These are phyloP conservation scores for Ameiurus melas DNA, from an alignment of 2,113 vertebrate species.

Conservation along the genomic window DNA sequence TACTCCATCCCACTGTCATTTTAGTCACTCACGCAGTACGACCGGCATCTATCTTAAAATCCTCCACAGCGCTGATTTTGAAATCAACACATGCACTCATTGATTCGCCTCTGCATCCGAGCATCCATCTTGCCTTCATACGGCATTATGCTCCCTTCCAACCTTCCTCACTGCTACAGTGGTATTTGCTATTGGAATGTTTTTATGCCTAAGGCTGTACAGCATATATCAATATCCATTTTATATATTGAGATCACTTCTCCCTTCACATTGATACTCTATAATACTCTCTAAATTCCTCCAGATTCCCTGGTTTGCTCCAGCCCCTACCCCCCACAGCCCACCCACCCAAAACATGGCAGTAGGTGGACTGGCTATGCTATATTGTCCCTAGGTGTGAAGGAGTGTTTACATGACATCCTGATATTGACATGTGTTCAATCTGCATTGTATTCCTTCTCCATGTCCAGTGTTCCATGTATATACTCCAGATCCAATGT, in stretches of 20 bases:
- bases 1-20: constrained; percentile 18
- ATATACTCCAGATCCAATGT: background rate
- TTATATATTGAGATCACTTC: background rate
- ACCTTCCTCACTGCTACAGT: background rate
- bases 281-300: background rate
- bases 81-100: background rate
- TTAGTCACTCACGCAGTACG: constrained; percentile 12
- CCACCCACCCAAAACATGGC: background rate
- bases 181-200: background rate
- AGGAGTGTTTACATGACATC: background rate
- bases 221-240: background rate
- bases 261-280: background rate
- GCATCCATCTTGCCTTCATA: background rate
- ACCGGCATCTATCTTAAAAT: constrained; percentile 33
- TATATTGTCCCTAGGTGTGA: background rate
- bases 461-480: background rate
- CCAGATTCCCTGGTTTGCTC: background rate
- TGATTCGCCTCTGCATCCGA: background rate
- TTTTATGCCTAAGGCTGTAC: too few relatives aligned
- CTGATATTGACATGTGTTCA: background rate
- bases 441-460: background rate
- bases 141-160: background rate
- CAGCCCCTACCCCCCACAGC: too few relatives aligned
- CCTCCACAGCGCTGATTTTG: background rate
- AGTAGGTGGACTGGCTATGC: background rate